Evolutionary conservation across 1,140 invertebrate genomes (phyloP).

Genomic region (Propsilocerus akamusi): DNA sequence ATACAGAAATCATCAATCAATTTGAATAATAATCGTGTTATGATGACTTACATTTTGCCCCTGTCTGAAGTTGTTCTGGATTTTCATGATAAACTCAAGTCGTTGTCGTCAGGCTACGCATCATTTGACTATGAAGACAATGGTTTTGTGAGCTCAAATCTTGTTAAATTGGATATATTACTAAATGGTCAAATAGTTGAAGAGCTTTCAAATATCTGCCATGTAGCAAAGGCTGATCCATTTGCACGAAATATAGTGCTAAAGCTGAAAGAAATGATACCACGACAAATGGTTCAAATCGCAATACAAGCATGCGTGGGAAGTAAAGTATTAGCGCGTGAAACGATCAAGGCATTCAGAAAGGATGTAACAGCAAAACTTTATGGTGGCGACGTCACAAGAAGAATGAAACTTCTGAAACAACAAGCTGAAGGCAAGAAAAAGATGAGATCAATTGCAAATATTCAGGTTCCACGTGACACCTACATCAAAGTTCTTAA

Average conservation of each 20-base stretch:
- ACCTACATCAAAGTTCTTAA: slow-evolving; percentile 88
- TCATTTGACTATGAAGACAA: slow-evolving; percentile 95
- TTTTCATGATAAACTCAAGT: slow-evolving; percentile 87
- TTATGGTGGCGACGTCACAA: slow-evolving; percentile 85
- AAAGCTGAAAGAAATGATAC: slow-evolving; percentile 75
- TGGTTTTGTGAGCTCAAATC: slow-evolving; percentile 45
- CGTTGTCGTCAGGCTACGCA: slow-evolving; percentile 79
- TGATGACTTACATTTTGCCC: slow-evolving; percentile 71
- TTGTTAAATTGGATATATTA: slow-evolving; percentile 49
- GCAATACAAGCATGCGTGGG: slow-evolving; percentile 72
- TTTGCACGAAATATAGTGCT: slow-evolving; percentile 49
- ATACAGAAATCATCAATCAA: slow-evolving; percentile 48
- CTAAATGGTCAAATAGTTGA: slow-evolving; percentile 70
- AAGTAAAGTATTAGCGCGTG: slow-evolving; percentile 68
- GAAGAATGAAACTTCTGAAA: slow-evolving; percentile 74
- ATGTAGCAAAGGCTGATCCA: slow-evolving; percentile 42
- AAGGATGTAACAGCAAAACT: slow-evolving; percentile 91
- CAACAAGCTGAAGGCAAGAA: slow-evolving; percentile 88
- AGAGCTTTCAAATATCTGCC: slow-evolving; percentile 73
- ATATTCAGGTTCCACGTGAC: slow-evolving; percentile 77
- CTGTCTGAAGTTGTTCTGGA: slow-evolving; percentile 86
- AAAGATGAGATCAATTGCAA: slow-evolving; percentile 76
- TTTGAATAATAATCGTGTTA: slow-evolving; percentile 64
- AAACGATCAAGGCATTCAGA: slow-evolving; percentile 67
- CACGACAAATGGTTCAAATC: slow-evolving; percentile 71